Conservation (phyloP, 2,888 invertebrate species). For the Chironomus riparius region DNA sequence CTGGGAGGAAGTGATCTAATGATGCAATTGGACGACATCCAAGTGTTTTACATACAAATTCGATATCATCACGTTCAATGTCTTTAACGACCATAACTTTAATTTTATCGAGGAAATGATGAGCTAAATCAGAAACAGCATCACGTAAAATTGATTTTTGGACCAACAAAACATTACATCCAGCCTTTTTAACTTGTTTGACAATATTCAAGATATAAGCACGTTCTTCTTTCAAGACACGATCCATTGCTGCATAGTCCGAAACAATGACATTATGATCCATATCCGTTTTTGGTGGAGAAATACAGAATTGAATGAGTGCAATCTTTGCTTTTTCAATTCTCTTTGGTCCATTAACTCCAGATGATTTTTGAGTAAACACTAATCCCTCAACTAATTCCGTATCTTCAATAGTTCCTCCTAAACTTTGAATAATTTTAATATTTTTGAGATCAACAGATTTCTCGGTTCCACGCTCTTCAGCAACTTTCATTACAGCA, state of each 20-base stretch:
- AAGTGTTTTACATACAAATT: constrained; percentile 92
- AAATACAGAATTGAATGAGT: constrained; percentile 98
- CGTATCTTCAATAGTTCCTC: constrained; percentile 96
- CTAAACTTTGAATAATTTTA: constrained; percentile 92
- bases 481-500: constrained; percentile 70
- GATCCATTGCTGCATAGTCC: constrained; percentile 99
- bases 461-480: constrained; percentile 51
- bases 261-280: constrained; percentile 93
- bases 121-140: constrained; percentile 91
- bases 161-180: constrained; percentile 94
- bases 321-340: constrained; percentile 98
- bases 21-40: constrained; percentile 95
- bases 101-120: constrained; percentile 97
- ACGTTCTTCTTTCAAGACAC: constrained; percentile 94
- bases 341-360: constrained; percentile 83
- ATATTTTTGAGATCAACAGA: constrained; percentile 91
- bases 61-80: constrained; percentile 95
- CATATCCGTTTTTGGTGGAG: constrained; percentile 99
- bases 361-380: constrained; percentile 80
- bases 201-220: constrained; percentile 96
- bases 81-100: constrained; percentile 98
- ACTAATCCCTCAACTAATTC: constrained; percentile 92
- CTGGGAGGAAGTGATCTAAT: constrained; percentile 92
- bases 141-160: constrained; percentile 76
- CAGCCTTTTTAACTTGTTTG: constrained; percentile 96